Conservation (phyloP, 2,797 vertebrate species). For the Carduelis carduelis region DNA sequence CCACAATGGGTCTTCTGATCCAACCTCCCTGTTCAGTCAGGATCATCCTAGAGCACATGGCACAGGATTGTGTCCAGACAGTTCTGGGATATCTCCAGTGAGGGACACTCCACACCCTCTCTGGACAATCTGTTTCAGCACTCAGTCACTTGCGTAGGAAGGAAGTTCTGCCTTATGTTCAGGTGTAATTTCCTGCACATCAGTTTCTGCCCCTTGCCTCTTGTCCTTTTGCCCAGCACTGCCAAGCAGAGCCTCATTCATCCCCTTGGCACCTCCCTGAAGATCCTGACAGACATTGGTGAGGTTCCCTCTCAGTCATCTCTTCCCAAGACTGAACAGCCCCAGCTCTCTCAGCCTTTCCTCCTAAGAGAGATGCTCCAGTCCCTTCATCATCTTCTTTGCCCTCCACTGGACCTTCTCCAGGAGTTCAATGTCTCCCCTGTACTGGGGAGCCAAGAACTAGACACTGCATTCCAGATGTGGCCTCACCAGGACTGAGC, state of each 20-base stretch:
- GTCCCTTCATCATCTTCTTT: no score
- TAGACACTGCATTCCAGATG: background rate
- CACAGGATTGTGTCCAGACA: background rate
- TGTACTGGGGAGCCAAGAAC: background rate
- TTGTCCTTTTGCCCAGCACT: fast-evolving
- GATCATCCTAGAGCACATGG: background rate
- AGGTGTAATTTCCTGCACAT: background rate
- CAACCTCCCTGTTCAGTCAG: background rate
- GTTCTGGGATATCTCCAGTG: background rate
- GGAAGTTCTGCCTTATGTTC: background rate
- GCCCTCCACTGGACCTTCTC: background rate
- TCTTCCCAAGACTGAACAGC: background rate
- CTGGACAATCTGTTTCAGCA: background rate
- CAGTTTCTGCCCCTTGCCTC: fast-evolving
- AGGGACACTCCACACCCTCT: background rate
- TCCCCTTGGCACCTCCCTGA: background rate
- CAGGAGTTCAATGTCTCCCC: background rate
- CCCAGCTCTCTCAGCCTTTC: background rate
- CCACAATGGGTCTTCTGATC: no score
- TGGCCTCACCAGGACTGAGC: background rate
- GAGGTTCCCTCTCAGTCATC: background rate
- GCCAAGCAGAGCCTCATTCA: background rate
- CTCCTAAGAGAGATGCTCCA: background rate
- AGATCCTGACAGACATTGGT: background rate
- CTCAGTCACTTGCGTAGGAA: background rate